Evolutionary conservation across 2,888 invertebrate species (phyloP), one percentile per base, ranked within the genome.

Genomic region (Coleophora flavipennella): DNA sequence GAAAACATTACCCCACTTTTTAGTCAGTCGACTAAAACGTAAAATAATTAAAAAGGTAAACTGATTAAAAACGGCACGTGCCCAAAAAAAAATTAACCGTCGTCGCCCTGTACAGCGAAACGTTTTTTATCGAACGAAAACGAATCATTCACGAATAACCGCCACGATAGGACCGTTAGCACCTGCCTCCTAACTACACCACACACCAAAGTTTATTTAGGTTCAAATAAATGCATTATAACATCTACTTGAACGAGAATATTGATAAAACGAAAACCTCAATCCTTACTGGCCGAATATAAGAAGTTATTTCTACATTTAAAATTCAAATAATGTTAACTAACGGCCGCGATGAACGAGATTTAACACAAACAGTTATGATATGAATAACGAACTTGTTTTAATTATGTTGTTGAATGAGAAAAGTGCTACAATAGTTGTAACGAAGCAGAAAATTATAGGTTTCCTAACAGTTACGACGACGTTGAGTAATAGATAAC

Each of bases 91-190:
- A 29, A 34, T 28, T 12, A 39, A 35, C 35, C 39, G 39, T 40
- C 37, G 43, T 38, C 39, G n/a, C n/a, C n/a, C n/a, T n/a, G n/a
- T 33, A 28, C 20, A 6, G 6, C 20, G 38, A 36, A 41, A 39
- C 26, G 33, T 68, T 80, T 81, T 81, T 81, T 79, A 69, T 63
- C 57, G 49, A n/a, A n/a, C n/a, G n/a, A n/a, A n/a, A n/a, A n/a
- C n/a, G n/a, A 44, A 57, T 53, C 66, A 75, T 77, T 78, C 68
- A 77, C 66, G 59, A 70, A 65, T 77, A 81, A 81, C 83, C 75
- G 83, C 67, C 81, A 66, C 48, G 43, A 39, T 49, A 49, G 11
- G 59, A 70, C 83, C 81, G 83, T 83, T 83, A 77, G 46, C 80
- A 80, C 77, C 81, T 81, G 81, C 69, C 58, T 53, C 43, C 41